Conservation (phyloP, 2,888 invertebrate genomes). For the Creontiades dilutus region DNA sequence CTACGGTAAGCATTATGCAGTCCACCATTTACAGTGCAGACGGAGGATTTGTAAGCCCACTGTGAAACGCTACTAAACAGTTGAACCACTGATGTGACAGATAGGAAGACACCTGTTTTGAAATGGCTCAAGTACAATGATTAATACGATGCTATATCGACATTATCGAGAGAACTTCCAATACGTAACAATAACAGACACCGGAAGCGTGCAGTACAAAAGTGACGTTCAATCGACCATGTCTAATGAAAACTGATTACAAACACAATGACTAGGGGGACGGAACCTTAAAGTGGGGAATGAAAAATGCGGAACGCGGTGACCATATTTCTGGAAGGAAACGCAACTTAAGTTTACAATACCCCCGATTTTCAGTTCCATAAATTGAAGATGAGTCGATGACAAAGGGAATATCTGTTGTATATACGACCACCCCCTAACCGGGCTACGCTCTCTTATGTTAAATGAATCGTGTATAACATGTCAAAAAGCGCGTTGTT, state of each 20-base stretch:
- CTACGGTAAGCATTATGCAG: too few species aligned
- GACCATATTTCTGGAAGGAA: constrained; percentile 31
- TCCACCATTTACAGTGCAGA: too few species aligned
- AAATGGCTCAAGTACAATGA: too few species aligned
- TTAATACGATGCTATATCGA: background rate
- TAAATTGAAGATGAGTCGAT: constrained; percentile 58
- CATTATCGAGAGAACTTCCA: background rate
- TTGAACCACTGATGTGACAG: too few species aligned
- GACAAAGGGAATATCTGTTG: constrained; percentile 44
- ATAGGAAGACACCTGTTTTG: too few species aligned
- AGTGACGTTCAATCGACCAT: constrained; percentile 9
- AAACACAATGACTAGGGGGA: background rate
- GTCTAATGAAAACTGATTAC: constrained; percentile 12
- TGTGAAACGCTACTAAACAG: too few species aligned
- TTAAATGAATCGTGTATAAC: constrained; percentile 74
- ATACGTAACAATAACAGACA: background rate
- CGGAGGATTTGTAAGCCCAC: too few species aligned
- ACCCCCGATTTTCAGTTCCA: constrained; percentile 42
- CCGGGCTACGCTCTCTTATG: constrained; percentile 65
- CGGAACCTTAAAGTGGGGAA: background rate
- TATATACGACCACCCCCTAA: background rate
- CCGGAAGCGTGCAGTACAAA: background rate
- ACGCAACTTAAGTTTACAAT: constrained; percentile 37
- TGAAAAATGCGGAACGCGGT: background rate
- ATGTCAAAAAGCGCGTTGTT: constrained; percentile 66